Conservation (phyloP, 1,140 invertebrate genomes). For the Papilio helenus region DNA sequence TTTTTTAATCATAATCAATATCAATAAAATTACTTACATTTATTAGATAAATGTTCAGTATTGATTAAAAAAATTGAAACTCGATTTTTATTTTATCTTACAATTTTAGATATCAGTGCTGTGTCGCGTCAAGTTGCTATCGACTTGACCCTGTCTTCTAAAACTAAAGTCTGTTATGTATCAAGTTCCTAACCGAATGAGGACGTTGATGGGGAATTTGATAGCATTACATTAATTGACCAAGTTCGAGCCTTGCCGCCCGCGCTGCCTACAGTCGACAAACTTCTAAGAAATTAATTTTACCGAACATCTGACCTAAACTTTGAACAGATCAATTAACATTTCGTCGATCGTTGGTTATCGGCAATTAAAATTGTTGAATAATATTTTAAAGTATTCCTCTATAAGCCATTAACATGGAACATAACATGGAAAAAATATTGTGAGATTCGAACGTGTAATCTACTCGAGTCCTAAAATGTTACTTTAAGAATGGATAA, state of each 20-base stretch:
- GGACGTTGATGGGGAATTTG: not conserved
- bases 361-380: not conserved
- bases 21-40: too few relatives aligned
- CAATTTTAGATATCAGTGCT: too few relatives aligned
- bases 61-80: too few relatives aligned
- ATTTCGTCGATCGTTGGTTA: not conserved
- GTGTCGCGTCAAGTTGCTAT: not conserved
- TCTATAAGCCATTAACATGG: not conserved
- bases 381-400: not conserved
- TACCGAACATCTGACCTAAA: not conserved
- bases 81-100: too few relatives aligned
- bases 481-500: too few relatives aligned
- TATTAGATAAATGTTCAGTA: too few relatives aligned
- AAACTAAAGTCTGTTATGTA: not conserved
- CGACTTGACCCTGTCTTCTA: not conserved
- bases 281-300: slow-evolving; percentile 19
- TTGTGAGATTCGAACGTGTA: not conserved
- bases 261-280: not conserved
- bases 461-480: too few relatives aligned
- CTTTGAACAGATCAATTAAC: not conserved
- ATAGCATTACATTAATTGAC: slow-evolving; percentile 5
- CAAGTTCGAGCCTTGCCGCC: not conserved
- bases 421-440: too few relatives aligned
- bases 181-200: not conserved
- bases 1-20: too few relatives aligned